phyloP scores from a whole-genome alignment of 2,113 vertebrate genomes.

The Megatriorchis doriae region DNA sequence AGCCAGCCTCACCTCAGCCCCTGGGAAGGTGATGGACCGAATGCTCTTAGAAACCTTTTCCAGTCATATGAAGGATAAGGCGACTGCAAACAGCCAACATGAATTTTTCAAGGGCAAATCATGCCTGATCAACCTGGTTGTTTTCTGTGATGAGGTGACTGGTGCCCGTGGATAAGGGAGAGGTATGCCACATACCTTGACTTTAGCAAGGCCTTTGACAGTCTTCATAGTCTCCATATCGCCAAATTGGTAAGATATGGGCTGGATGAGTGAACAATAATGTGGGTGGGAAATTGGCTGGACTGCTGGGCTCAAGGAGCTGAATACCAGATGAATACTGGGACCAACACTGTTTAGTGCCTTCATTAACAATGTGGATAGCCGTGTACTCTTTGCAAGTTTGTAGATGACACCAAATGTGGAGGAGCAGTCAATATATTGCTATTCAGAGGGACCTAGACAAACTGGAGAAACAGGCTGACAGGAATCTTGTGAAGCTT shows the following conservation, averaged over 20 bases:
- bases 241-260: background rate
- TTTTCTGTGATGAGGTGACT: background rate
- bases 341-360: background rate
- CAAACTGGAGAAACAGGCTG: background rate
- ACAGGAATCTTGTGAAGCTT: background rate
- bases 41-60: background rate
- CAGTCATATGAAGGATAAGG: background rate
- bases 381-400: background rate
- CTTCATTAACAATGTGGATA: background rate
- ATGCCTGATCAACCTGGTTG: background rate
- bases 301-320: background rate
- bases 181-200: background rate
- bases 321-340: background rate
- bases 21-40: background rate
- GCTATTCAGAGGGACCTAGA: background rate
- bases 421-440: background rate
- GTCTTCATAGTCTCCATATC: background rate
- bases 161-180: background rate
- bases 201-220: background rate
- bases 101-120: background rate
- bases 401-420: background rate
- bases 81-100: background rate
- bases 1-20: background rate
- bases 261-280: background rate
- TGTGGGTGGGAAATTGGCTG: background rate